Base-by-base conservation (phyloP, 2,797 vertebrate genomes). In the Siniperca obscura region DNA sequence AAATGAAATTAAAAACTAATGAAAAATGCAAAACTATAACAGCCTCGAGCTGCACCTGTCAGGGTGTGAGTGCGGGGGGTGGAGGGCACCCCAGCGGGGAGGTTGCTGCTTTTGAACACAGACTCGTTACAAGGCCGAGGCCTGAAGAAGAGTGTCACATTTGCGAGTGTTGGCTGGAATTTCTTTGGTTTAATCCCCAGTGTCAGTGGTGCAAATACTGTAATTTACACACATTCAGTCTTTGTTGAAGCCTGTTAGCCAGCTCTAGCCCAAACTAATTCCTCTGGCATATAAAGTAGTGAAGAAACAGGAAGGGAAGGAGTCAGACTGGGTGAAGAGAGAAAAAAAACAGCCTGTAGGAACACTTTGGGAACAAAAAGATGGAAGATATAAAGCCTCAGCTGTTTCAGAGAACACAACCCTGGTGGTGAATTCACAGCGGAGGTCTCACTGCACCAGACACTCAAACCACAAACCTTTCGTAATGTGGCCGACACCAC, bases 401-500 rank as follows among this genome's bases (percentile, higher is more conserved):
- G 74, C 53, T 85, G 76, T 70, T 85, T 79, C 16, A 55, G 27
- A 74, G 74, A 80, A 34, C 59, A 42, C 34, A 61, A 50, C 50
- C 42, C 65, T 50, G 34, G 38, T 78, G 69, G 74, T 71, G 66
- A 9, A 67, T 52, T 81, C 85, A 22, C 81, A 60, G 78, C 0
- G 84, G 81, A 83, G 80, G 87, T 90, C 90, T 73, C 38, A 36
- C 56, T 59, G 61, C 74, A 60, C 16, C 74, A 77, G 62, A 77
- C 69, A 3, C 53, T 19, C 38, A 53, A 0, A 73, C 81, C 64
- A 17, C 81, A 69, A 69, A 57, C 8, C 30, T 62, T 71, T 82
- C 12, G 19, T 53, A 68, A 82, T 17, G 46, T 34, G 80, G 17
- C 42, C 3, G 12, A 60, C 65, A 34, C 46, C 77, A 50, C 72